Evolutionary conservation across 2,797 vertebrate genomes (phyloP).

Genomic region (Allobates femoralis): DNA sequence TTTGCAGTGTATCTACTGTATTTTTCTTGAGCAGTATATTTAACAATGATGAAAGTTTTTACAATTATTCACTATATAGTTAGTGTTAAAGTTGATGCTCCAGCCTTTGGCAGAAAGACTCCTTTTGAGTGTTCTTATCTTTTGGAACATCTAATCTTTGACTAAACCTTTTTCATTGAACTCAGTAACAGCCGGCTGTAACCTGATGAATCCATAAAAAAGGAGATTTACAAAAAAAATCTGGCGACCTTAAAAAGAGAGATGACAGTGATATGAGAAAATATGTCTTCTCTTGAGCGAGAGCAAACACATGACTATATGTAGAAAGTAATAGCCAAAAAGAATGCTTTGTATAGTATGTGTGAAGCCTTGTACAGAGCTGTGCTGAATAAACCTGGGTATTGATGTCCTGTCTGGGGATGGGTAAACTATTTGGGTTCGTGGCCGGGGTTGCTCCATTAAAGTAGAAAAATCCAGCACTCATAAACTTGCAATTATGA

Average conservation of each 20-base stretch:
- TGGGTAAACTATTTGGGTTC: too few relatives aligned
- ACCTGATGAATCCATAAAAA: neutral
- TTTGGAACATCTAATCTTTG: slow-evolving; percentile 1
- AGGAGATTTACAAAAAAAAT: neutral
- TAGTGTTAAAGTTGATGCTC: too few relatives aligned
- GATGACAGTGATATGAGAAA: neutral
- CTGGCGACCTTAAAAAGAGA: neutral
- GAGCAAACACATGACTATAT: neutral
- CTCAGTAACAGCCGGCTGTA: slow-evolving; percentile 2
- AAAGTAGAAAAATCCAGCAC: too few relatives aligned
- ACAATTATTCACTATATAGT: too few relatives aligned
- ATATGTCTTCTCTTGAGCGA: neutral
- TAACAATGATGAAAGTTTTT: too few relatives aligned
- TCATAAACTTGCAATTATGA: too few relatives aligned
- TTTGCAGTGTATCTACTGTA: too few relatives aligned
- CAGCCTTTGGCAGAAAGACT: neutral
- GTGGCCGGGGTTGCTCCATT: too few relatives aligned
- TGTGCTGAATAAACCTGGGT: too few relatives aligned
- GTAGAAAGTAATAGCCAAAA: neutral
- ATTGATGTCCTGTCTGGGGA: neutral
- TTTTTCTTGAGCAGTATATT: too few relatives aligned
- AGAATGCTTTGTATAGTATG: neutral
- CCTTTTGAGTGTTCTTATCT: neutral
- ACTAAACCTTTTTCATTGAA: neutral
- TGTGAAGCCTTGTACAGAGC: too few relatives aligned